Conservation (phyloP, 2,113 vertebrate genomes). For the Seriola quinqueradiata region DNA sequence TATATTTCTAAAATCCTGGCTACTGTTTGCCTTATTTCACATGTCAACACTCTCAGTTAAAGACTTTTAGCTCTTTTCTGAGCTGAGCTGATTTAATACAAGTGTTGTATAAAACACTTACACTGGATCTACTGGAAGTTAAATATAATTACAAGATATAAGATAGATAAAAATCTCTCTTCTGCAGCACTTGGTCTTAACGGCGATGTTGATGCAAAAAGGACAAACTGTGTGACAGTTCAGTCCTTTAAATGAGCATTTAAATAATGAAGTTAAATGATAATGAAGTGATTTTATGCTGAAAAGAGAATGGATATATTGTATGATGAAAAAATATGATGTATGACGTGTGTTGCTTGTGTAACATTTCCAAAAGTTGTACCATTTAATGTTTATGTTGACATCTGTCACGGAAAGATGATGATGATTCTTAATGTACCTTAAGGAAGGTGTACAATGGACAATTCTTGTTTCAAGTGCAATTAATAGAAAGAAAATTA, state of each 20-base stretch:
- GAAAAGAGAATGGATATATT: slow-evolving; percentile 18
- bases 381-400: slow-evolving; percentile 33
- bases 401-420: neutral
- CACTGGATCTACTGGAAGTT: neutral
- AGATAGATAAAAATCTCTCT: neutral
- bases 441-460: slow-evolving; percentile 3
- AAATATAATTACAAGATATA: slow-evolving; percentile 5
- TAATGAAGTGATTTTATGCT: slow-evolving; percentile 13
- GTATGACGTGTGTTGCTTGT: neutral
- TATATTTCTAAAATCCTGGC: neutral
- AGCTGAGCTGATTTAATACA: slow-evolving; percentile 5
- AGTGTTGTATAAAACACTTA: neutral
- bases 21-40: slow-evolving; percentile 13
- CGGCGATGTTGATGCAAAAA: slow-evolving; percentile 28
- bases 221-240: slow-evolving; percentile 25
- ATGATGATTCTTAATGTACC: neutral
- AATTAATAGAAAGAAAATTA: slow-evolving; percentile 57
- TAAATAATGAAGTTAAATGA: neutral
- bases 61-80: slow-evolving; percentile 3
- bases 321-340: slow-evolving; percentile 12
- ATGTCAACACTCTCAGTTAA: neutral
- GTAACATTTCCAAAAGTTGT: slow-evolving; percentile 37
- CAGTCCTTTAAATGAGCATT: neutral
- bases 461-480: slow-evolving; percentile 65
- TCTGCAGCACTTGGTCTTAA: slow-evolving; percentile 18